A percentile compares a stretch with the other conserved stretches of the same genome.
Conservation (phyloP, 2,888 invertebrate species). For the Esperia sulphurella region DNA sequence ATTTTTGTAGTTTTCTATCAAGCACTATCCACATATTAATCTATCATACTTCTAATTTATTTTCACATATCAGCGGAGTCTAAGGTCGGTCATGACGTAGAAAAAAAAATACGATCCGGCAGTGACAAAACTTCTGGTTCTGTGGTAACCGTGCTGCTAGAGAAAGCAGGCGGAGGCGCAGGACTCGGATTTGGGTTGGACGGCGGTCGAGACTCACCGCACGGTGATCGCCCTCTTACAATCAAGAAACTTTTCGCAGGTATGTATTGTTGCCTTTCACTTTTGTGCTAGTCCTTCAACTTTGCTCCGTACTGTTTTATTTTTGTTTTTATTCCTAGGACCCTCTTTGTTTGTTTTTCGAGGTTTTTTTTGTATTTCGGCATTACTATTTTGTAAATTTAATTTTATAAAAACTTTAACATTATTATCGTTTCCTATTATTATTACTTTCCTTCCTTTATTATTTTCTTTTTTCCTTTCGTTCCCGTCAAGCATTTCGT, state of each 20-base stretch:
- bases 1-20: too few species aligned
- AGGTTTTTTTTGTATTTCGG: too few species aligned
- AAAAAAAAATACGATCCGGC: constrained; percentile 18
- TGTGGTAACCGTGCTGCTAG: constrained; percentile 65
- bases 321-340: too few species aligned
- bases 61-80: constrained; percentile 56
- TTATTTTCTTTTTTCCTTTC: too few species aligned
- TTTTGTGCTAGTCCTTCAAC: background rate
- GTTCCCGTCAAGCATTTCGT: too few species aligned
- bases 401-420: too few species aligned
- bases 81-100: constrained; percentile 46
- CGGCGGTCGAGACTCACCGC: constrained; percentile 94
- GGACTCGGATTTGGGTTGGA: constrained; percentile 97
- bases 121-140: constrained; percentile 33
- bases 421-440: too few species aligned
- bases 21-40: background rate
- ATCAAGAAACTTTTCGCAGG: constrained; percentile 97
- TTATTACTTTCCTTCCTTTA: too few species aligned
- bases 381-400: too few species aligned
- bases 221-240: constrained; percentile 92
- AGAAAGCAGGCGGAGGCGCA: constrained; percentile 84
- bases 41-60: background rate
- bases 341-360: too few species aligned
- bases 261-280: constrained; percentile 43
- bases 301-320: too few species aligned